phyloP scores from a whole-genome alignment of 2,113 vertebrate species.

The Callocephalon fimbriatum region DNA sequence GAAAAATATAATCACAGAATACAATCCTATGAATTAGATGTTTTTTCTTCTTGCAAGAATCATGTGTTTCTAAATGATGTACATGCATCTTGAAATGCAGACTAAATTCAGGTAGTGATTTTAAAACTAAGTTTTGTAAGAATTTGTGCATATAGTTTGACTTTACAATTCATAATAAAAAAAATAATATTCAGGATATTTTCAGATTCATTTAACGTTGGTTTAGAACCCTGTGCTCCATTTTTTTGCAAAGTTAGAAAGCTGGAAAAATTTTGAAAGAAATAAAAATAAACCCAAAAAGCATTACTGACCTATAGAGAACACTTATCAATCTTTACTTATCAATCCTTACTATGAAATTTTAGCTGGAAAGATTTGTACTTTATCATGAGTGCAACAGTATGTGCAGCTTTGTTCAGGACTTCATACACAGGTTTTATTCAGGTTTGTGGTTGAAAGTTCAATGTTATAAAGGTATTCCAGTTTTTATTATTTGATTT shows the following conservation, averaged over 20 bases:
- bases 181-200: neutral
- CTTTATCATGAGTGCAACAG: neutral
- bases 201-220: neutral
- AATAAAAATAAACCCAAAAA: neutral
- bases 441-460: neutral
- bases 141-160: neutral
- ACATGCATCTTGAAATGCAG: neutral
- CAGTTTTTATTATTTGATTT: neutral
- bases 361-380: neutral
- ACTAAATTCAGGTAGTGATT: neutral
- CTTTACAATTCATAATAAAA: neutral
- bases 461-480: neutral
- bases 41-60: neutral
- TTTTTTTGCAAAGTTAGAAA: neutral
- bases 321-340: neutral
- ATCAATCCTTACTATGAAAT: neutral
- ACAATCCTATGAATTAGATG: neutral
- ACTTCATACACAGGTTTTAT: neutral
- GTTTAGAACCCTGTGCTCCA: neutral
- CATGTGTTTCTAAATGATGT: rapidly evolving
- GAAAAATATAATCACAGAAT: neutral
- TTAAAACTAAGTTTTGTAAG: neutral
- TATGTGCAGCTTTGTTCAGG: neutral
- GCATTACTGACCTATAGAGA: neutral
- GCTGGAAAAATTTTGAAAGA: neutral